Evolutionary conservation across 2,113 vertebrate species (phyloP).

Genomic region (Indicator maculatus): DNA sequence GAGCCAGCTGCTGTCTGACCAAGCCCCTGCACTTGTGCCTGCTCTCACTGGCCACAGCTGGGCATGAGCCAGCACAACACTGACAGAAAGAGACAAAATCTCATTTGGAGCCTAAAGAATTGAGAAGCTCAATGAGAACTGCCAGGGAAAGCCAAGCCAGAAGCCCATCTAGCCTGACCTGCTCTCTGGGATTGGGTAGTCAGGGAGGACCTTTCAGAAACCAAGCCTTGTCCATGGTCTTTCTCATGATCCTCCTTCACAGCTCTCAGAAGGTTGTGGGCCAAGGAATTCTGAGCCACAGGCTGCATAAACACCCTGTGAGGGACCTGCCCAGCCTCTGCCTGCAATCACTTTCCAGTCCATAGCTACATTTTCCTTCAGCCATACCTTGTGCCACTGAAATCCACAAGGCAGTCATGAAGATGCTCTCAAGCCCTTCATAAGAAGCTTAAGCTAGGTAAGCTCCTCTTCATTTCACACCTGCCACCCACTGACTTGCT

Average conservation of each 20-base stretch:
- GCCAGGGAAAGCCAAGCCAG: neutral
- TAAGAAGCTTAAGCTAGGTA: constrained; percentile 26
- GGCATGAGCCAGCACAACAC: neutral
- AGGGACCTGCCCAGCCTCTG: neutral
- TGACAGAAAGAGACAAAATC: neutral
- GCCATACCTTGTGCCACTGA: neutral
- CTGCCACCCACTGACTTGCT: neutral
- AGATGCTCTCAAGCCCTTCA: neutral
- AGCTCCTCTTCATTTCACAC: neutral
- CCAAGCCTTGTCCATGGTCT: neutral
- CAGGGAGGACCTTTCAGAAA: neutral
- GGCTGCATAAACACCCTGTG: neutral
- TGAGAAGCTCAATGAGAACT: neutral
- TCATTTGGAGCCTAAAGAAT: neutral
- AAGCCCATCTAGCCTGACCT: neutral
- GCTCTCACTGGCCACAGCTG: neutral
- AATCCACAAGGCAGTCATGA: neutral
- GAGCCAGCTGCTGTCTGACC: neutral
- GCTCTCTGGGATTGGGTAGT: neutral
- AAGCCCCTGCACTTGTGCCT: neutral
- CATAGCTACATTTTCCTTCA: neutral
- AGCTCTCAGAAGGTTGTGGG: neutral
- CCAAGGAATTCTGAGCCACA: neutral
- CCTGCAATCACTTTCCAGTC: neutral
- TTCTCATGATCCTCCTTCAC: neutral